Percentiles rank a stretch among this genome's conserved stretches.
These are phyloP conservation scores for Microcebus griseorufus DNA, from an alignment of 2,113 vertebrate genomes.

Conservation along the genomic window DNA sequence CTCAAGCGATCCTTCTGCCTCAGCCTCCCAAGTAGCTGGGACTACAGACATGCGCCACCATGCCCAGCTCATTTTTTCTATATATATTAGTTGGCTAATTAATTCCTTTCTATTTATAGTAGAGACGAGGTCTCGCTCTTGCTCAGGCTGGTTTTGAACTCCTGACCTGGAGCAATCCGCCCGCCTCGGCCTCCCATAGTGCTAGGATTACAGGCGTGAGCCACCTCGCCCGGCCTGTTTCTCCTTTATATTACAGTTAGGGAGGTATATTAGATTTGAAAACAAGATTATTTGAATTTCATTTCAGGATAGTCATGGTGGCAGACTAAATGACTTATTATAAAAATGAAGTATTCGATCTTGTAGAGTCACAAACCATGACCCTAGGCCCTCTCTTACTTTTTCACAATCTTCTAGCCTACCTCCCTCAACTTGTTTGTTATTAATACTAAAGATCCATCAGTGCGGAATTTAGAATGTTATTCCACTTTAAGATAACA, in stretches of 20 bases:
- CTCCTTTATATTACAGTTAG: background rate
- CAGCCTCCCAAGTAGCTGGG: too few species aligned
- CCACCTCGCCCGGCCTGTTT: background rate
- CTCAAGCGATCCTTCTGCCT: too few species aligned
- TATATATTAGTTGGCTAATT: too few species aligned
- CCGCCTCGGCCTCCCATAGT: too few species aligned
- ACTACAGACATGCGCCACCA: too few species aligned
- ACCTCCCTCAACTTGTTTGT: background rate
- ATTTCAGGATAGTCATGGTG: background rate
- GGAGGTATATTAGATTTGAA: background rate
- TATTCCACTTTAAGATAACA: background rate
- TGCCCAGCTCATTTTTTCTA: too few species aligned
- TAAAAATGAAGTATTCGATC: background rate
- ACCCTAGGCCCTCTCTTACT: background rate
- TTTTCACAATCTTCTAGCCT: background rate
- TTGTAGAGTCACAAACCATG: background rate
- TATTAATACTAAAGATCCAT: background rate
- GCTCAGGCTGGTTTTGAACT: too few species aligned
- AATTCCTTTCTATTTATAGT: too few species aligned
- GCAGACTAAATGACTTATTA: background rate
- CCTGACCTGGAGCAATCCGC: too few species aligned
- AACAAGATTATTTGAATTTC: constrained; percentile 18
- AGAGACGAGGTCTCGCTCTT: too few species aligned
- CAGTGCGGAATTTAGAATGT: constrained; percentile 18
- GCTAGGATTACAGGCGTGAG: too few species aligned